Conservation (phyloP, 2,797 vertebrate species). For the Anabas testudineus region DNA sequence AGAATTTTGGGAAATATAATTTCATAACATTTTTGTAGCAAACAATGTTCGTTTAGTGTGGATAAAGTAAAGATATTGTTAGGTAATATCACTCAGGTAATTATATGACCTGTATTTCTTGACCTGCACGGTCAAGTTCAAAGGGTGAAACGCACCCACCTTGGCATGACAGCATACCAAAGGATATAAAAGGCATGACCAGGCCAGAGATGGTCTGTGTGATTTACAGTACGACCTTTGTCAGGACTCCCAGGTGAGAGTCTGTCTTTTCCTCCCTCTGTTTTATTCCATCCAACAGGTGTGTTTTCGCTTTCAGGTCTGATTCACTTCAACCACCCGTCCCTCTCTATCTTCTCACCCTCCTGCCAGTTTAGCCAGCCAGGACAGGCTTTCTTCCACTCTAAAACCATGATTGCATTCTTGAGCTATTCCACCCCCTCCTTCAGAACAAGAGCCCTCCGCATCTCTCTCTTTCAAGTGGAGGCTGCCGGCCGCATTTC, state of each 20-base stretch:
- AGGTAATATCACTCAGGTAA: not conserved
- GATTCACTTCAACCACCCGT: constrained; percentile 33
- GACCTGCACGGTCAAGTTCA: no score
- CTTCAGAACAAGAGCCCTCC: constrained; percentile 75
- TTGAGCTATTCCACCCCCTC: constrained; percentile 76
- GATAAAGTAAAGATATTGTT: not conserved
- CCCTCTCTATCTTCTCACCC: constrained; percentile 35
- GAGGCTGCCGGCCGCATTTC: constrained; percentile 72
- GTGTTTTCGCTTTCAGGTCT: constrained; percentile 67
- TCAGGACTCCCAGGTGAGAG: constrained; percentile 65
- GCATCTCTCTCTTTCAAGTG: constrained; percentile 79
- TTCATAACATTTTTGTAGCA: not conserved
- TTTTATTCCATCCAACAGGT: constrained; percentile 70
- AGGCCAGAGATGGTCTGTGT: constrained; percentile 27
- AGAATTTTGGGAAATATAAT: not conserved
- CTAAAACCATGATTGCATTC: constrained; percentile 81
- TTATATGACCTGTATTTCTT: no score
- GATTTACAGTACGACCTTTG: constrained; percentile 54
- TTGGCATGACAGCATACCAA: constrained; percentile 13
- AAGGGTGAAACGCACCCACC: not conserved
- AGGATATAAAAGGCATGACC: constrained; percentile 22
- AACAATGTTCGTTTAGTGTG: not conserved
- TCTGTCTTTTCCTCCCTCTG: constrained; percentile 41
- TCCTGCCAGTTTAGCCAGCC: constrained; percentile 71
- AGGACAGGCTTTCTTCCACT: constrained; percentile 75